These are phyloP conservation scores for Galeruca laticollis DNA, from an alignment of 2,888 invertebrate species.

Conservation along the genomic window DNA sequence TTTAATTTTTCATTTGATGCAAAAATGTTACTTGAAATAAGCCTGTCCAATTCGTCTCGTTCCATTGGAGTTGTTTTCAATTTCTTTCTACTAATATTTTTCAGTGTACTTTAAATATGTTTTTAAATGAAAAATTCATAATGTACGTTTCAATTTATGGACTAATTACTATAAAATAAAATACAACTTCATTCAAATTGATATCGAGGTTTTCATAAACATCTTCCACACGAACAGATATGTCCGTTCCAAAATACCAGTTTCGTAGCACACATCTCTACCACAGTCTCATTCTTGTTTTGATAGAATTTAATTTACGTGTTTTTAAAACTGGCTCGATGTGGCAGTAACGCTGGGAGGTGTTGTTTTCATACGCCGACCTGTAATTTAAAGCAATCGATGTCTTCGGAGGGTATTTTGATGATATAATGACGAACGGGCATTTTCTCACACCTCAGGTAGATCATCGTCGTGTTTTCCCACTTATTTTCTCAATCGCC, in stretches of 20 bases:
- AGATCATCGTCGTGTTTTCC: slow-evolving; percentile 64
- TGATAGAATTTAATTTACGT: slow-evolving; percentile 66
- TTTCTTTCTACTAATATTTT: too few relatives aligned
- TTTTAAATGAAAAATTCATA: too few relatives aligned
- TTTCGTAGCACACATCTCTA: slow-evolving; percentile 13
- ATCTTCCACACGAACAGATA: too few relatives aligned
- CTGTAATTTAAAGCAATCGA: slow-evolving; percentile 68
- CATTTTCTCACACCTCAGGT: slow-evolving; percentile 68
- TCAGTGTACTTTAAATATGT: too few relatives aligned
- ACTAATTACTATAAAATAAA: too few relatives aligned
- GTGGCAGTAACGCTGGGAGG: slow-evolving; percentile 56
- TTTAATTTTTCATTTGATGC: too few relatives aligned
- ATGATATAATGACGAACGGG: slow-evolving; percentile 68
- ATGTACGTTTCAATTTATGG: too few relatives aligned
- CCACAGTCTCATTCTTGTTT: slow-evolving; percentile 48
- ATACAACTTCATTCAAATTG: too few relatives aligned
- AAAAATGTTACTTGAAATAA: too few relatives aligned
- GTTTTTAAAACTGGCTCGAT: slow-evolving; percentile 59
- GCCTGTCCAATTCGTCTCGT: too few relatives aligned
- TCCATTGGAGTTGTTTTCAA: too few relatives aligned
- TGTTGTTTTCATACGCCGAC: slow-evolving; percentile 63
- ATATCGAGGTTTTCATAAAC: too few relatives aligned
- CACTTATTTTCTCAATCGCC: slow-evolving; percentile 63
- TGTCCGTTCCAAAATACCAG: slow-evolving; percentile 9
- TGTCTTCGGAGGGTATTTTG: slow-evolving; percentile 67